Percentiles rank a stretch among this genome's conserved stretches.
phyloP scores from a whole-genome alignment of 2,888 invertebrate species.

The Tetranychus piercei region DNA sequence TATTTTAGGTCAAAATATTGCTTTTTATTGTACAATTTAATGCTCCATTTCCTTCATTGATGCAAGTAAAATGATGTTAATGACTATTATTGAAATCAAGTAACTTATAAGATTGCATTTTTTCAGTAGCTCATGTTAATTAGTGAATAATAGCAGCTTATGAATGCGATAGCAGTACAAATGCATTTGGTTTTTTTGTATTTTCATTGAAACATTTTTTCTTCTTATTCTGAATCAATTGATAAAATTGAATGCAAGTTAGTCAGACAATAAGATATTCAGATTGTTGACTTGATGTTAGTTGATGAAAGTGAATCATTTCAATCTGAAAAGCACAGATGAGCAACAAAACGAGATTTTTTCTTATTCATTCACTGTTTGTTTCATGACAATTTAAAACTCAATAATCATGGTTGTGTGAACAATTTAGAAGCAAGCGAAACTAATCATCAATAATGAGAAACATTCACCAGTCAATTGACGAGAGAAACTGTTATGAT shows the following conservation, averaged over 20 bases:
- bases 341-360: neutral
- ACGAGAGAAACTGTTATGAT: neutral
- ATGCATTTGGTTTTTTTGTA: too few species aligned
- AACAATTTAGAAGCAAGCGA: neutral
- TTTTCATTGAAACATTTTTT: too few species aligned
- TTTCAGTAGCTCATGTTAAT: neutral
- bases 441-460: neutral
- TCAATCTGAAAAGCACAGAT: neutral
- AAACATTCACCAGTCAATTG: neutral
- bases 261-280: too few species aligned
- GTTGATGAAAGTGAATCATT: neutral
- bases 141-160: neutral
- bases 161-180: too few species aligned
- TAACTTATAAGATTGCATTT: neutral
- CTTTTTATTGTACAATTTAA: neutral
- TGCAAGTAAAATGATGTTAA: neutral
- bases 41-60: neutral
- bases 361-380: neutral
- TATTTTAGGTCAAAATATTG: neutral
- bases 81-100: neutral
- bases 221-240: too few species aligned
- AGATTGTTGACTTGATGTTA: too few species aligned
- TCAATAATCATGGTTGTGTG: neutral
- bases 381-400: neutral
- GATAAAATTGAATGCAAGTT: too few species aligned